Base-by-base conservation (phyloP, 2,888 invertebrate species). In the Branchipolynoe longqiensis region DNA sequence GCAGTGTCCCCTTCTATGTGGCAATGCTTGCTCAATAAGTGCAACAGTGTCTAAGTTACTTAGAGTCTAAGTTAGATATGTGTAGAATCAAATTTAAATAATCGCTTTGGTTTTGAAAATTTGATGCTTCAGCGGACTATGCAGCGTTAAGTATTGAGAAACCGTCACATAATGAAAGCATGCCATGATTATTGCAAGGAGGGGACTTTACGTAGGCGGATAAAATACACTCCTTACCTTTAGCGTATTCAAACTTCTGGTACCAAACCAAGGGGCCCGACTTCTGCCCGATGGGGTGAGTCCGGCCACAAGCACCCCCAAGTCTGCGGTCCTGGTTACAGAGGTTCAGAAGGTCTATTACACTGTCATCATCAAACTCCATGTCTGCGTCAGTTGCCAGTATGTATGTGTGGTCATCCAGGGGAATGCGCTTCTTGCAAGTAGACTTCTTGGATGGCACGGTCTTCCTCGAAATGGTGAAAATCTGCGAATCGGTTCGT, bases 171-270 rank as follows among this genome's bases (percentile, higher is more conserved):
- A n/a, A n/a, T n/a, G n/a, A n/a, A n/a, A n/a, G n/a, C n/a, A n/a
- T n/a, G n/a, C n/a, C n/a, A n/a, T n/a, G n/a, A n/a, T n/a, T n/a
- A n/a, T n/a, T n/a, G n/a, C n/a, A n/a, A n/a, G n/a, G n/a, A n/a
- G n/a, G n/a, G n/a, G n/a, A n/a, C n/a, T n/a, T n/a, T n/a, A n/a
- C n/a, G n/a, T n/a, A n/a, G n/a, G n/a, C n/a, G n/a, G n/a, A n/a
- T n/a, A n/a, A n/a, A n/a, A n/a, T n/a, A n/a, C n/a, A n/a, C n/a
- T n/a, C n/a, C 62, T 74, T 73, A 90, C 90, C 90, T 90, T 90
- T 90, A 12, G 90, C 90, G 73, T 90, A 90, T 56, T 90, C 90
- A 86, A 90, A 90, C 86, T 88, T 89, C 74, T 90, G 90, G 36
- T 89, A 89, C 90, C 90, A 90, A 25, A 90, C 89, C 14, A 90